Conservation (phyloP, 2,113 vertebrate genomes). For the Amazona guildingii region DNA sequence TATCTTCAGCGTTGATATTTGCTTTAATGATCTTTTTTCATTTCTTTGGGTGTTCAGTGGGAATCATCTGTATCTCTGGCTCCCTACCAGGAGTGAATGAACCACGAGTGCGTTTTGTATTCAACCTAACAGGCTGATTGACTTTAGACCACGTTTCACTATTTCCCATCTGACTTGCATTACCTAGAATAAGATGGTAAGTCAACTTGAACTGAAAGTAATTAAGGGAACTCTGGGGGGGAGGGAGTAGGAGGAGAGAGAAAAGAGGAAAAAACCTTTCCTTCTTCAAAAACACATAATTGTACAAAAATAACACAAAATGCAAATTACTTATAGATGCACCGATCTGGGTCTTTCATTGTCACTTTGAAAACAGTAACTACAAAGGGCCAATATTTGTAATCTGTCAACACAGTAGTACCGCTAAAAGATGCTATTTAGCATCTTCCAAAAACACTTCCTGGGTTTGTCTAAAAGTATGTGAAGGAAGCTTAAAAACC, state of each 20-base stretch:
- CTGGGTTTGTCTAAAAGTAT: neutral
- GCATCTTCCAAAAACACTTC: conserved; percentile 15
- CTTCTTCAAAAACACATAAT: conserved; percentile 23
- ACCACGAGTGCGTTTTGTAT: conserved; percentile 4
- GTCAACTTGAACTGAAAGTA: conserved; percentile 58
- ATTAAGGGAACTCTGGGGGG: conserved; percentile 24
- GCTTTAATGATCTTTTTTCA: conserved; percentile 39
- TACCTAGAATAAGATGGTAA: conserved; percentile 48
- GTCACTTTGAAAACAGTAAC: neutral
- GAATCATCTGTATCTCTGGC: conserved; percentile 16
- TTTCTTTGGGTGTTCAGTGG: conserved; percentile 9
- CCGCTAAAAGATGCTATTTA: neutral
- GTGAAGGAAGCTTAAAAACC: neutral
- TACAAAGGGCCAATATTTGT: conserved; percentile 43
- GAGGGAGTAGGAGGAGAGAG: neutral
- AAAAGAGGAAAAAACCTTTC: neutral
- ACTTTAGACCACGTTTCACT: conserved; percentile 30
- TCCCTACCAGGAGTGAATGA: conserved; percentile 19
- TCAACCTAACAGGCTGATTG: neutral
- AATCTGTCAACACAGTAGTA: neutral
- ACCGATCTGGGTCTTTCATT: neutral
- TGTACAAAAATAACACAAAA: conserved; percentile 37
- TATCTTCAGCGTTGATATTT: conserved; percentile 1
- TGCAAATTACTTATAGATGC: neutral
- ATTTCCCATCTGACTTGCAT: conserved; percentile 55